Evolutionary conservation across 2,888 invertebrate species (phyloP).

Genomic region (Sthenelais limicola): DNA sequence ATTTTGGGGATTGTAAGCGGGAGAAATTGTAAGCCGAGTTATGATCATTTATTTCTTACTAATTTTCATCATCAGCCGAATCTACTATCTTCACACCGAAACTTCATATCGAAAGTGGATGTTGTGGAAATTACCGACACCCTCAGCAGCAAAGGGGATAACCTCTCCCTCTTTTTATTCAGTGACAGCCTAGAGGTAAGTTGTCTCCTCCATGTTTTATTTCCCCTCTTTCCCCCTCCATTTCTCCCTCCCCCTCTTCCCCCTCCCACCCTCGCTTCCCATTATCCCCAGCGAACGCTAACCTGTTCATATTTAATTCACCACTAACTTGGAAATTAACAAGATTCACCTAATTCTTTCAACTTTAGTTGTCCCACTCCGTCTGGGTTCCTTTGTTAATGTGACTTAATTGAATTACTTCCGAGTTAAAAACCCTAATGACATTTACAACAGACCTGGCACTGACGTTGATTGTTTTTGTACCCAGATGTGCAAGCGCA

Average conservation of each 20-base stretch:
- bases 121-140: conserved; percentile 85
- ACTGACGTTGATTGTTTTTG: background rate
- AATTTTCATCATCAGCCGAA: conserved; percentile 86
- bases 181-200: conserved; percentile 92
- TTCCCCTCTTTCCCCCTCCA: too few relatives aligned
- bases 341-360: too few relatives aligned
- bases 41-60: too few relatives aligned
- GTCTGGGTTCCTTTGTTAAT: background rate
- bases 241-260: too few relatives aligned
- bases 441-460: background rate
- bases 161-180: conserved; percentile 91
- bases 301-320: too few relatives aligned
- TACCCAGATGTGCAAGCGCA: conserved; percentile 76
- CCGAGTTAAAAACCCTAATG: too few relatives aligned
- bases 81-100: conserved; percentile 93
- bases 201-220: background rate
- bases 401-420: background rate
- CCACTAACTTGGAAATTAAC: too few relatives aligned
- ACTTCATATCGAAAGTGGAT: conserved; percentile 88
- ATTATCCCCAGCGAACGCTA: too few relatives aligned
- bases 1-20: too few relatives aligned
- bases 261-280: too few relatives aligned
- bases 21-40: too few relatives aligned
- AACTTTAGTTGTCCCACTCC: too few relatives aligned
- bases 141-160: conserved; percentile 88